phyloP scores from a whole-genome alignment of 2,888 invertebrate genomes.

The Fissipunctia ypsillon region DNA sequence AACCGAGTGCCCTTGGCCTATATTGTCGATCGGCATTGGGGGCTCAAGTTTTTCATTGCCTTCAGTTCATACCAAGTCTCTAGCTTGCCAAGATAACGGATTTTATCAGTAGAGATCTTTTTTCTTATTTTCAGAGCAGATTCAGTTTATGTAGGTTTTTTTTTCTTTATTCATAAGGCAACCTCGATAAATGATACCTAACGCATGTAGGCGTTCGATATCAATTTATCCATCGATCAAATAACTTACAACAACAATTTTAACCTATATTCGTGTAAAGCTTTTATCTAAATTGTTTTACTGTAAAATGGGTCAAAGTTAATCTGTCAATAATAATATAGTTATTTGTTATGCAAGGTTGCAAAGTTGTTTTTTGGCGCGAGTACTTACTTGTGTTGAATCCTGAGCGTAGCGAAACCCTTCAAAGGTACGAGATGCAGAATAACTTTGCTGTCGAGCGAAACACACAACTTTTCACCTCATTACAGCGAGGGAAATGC shows the following conservation, averaged over 20 bases:
- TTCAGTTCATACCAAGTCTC: conserved; percentile 31
- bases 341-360: too few relatives aligned
- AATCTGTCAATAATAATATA: conserved; percentile 42
- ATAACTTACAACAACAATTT: conserved; percentile 41
- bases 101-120: conserved; percentile 41
- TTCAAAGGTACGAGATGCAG: too few relatives aligned
- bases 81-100: conserved; percentile 43
- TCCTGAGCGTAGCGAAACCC: too few relatives aligned
- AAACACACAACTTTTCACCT: too few relatives aligned
- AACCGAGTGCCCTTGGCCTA: conserved; percentile 56
- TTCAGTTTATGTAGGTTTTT: background rate
- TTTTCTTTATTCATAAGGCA: background rate
- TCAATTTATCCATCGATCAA: conserved; percentile 39
- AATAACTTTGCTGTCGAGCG: too few relatives aligned
- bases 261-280: conserved; percentile 31
- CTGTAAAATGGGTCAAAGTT: conserved; percentile 37
- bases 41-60: conserved; percentile 56
- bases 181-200: conserved; percentile 26
- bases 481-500: too few relatives aligned
- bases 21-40: conserved; percentile 53
- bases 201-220: conserved; percentile 20
- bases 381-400: too few relatives aligned
- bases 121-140: background rate
- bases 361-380: too few relatives aligned
- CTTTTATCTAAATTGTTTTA: conserved; percentile 61